These are phyloP conservation scores for Sus cebifrons DNA, from an alignment of 2,797 vertebrate genomes.

Conservation along the genomic window DNA sequence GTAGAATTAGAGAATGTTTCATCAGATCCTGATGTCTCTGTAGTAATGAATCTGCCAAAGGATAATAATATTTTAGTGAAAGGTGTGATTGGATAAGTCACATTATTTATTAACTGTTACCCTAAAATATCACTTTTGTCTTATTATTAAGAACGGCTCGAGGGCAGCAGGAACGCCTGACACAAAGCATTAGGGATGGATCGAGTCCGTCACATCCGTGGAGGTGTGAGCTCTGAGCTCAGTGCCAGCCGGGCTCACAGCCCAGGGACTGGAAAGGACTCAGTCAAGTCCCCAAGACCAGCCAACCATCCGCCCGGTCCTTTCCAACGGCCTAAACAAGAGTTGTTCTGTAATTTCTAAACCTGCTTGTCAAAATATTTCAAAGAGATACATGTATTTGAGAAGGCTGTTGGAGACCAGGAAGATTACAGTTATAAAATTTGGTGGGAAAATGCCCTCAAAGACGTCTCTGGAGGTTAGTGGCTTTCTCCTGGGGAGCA, in stretches of 20 bases:
- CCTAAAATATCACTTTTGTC: conserved; percentile 94
- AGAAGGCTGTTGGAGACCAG: not conserved
- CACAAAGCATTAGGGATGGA: conserved; percentile 92
- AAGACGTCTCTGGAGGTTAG: not conserved
- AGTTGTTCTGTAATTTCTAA: conserved; percentile 67
- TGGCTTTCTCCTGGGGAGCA: not conserved
- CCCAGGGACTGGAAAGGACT: conserved; percentile 44
- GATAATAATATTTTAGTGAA: conserved; percentile 94
- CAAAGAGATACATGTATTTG: conserved; percentile 15
- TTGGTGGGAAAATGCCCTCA: not conserved
- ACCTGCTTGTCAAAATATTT: conserved; percentile 71
- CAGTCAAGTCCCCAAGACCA: conserved; percentile 7
- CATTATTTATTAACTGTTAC: conserved; percentile 95
- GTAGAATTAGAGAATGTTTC: conserved; percentile 92
- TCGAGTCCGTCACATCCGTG: conserved; percentile 84
- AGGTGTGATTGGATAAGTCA: conserved; percentile 94
- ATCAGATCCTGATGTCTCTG: conserved; percentile 90
- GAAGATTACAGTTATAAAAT: not conserved
- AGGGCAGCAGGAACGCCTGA: conserved; percentile 91
- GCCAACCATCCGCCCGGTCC: conserved; percentile 58
- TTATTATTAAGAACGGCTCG: conserved; percentile 92
- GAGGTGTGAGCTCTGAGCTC: conserved; percentile 73
- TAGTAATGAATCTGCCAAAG: conserved; percentile 98
- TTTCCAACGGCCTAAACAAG: conserved; percentile 60
- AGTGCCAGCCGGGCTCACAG: conserved; percentile 51